Conservation (phyloP, 2,888 invertebrate species). For the Latheticus oryzae region DNA sequence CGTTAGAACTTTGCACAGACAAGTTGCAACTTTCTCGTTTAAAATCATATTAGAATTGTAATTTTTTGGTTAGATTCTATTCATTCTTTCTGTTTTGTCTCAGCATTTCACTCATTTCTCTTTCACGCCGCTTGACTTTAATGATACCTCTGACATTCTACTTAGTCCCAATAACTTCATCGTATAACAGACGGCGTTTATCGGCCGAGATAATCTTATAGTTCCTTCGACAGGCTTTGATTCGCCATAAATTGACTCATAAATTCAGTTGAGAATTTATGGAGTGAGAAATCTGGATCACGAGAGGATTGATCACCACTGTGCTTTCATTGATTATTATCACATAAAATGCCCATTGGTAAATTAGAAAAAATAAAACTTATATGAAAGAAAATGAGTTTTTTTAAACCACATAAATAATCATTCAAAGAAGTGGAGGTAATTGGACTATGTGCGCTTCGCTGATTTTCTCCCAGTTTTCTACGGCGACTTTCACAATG, state of each 20-base stretch:
- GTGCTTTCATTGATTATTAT: too few relatives aligned
- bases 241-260: conserved; percentile 55
- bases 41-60: too few relatives aligned
- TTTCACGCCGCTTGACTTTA: conserved; percentile 10
- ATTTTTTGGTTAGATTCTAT: neutral
- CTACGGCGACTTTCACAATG: too few relatives aligned
- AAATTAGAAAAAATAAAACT: conserved; percentile 22
- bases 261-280: conserved; percentile 51
- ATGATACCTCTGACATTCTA: conserved; percentile 34
- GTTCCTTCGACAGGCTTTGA: conserved; percentile 53
- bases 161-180: conserved; percentile 39
- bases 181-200: conserved; percentile 39
- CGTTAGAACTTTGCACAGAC: too few relatives aligned
- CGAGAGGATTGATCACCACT: conserved; percentile 43
- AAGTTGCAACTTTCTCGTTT: too few relatives aligned
- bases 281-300: conserved; percentile 45
- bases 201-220: conserved; percentile 49
- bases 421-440: conserved; percentile 16
- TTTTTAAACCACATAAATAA: conserved; percentile 21
- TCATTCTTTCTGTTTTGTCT: neutral
- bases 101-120: neutral
- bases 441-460: too few relatives aligned
- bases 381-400: conserved; percentile 24
- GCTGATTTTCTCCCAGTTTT: too few relatives aligned
- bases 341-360: conserved; percentile 29